Evolutionary conservation across 2,888 invertebrate genomes (phyloP).

Genomic region (Himalopsyche anomala): DNA sequence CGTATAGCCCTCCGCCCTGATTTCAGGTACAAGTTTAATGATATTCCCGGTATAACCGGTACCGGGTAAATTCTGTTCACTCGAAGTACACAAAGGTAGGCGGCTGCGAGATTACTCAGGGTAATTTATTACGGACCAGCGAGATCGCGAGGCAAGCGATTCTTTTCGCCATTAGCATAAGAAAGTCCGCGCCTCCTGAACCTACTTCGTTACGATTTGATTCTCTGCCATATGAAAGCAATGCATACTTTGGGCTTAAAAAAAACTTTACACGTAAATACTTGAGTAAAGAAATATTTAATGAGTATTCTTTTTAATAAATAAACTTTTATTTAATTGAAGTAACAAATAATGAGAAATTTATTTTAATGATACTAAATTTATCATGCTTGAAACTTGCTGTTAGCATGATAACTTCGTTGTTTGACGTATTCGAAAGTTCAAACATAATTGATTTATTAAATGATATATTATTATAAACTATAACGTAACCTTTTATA

Average conservation of each 20-base stretch:
- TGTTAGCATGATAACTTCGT: too few relatives aligned
- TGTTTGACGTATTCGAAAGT: too few relatives aligned
- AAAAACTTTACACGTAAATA: neutral
- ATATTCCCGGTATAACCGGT: neutral
- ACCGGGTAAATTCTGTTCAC: neutral
- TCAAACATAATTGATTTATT: too few relatives aligned
- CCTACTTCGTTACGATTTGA: constrained; percentile 21
- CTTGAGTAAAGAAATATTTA: neutral
- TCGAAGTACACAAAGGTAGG: constrained; percentile 47
- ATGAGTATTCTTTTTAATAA: too few relatives aligned
- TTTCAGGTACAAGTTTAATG: constrained; percentile 5
- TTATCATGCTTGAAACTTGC: too few relatives aligned
- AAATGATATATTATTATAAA: too few relatives aligned
- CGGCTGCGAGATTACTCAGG: constrained; percentile 54
- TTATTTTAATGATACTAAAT: too few relatives aligned
- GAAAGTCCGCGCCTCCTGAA: constrained; percentile 46
- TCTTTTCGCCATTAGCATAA: constrained; percentile 60
- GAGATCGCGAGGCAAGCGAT: constrained; percentile 49
- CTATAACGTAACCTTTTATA: too few relatives aligned
- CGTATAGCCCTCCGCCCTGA: neutral
- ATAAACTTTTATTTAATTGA: too few relatives aligned
- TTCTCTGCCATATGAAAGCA: neutral
- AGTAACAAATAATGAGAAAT: too few relatives aligned
- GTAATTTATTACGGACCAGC: constrained; percentile 57
- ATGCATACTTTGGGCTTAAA: neutral